Evolutionary conservation across 2,113 vertebrate species (phyloP).

Genomic region (Scortum barcoo): DNA sequence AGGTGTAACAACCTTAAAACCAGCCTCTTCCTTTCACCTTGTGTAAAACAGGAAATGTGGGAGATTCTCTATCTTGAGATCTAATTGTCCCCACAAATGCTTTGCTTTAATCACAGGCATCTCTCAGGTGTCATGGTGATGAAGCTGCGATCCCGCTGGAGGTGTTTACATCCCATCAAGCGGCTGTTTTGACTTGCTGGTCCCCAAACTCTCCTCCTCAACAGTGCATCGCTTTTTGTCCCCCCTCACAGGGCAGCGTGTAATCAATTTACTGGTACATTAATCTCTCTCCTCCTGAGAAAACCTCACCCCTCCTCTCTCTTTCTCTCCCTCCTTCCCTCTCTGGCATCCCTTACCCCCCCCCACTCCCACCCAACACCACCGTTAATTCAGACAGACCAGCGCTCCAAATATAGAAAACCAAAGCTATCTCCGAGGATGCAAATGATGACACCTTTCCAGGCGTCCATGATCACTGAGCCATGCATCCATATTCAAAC

Average conservation of each 20-base stretch:
- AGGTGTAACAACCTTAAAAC: not conserved
- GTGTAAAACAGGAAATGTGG: not conserved
- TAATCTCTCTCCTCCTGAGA: slow-evolving; percentile 45
- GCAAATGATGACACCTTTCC: slow-evolving; percentile 9
- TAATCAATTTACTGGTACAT: slow-evolving; percentile 49
- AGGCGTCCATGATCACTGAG: slow-evolving; percentile 23
- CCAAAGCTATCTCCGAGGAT: not conserved
- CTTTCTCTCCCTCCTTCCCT: not conserved
- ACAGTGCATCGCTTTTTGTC: slow-evolving; percentile 2
- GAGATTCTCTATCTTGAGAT: not conserved
- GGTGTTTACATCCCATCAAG: slow-evolving; percentile 20
- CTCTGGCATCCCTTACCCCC: slow-evolving; percentile 16
- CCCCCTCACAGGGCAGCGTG: slow-evolving; percentile 11
- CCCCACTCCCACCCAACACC: too few relatives aligned
- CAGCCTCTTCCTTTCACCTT: not conserved
- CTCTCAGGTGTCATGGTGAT: not conserved
- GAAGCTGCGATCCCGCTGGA: not conserved
- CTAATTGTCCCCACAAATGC: not conserved
- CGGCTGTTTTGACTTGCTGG: slow-evolving; percentile 34
- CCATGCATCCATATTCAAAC: slow-evolving; percentile 1
- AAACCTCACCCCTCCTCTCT: not conserved
- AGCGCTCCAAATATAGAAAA: slow-evolving; percentile 27
- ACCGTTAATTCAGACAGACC: slow-evolving; percentile 28
- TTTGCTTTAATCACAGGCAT: not conserved
- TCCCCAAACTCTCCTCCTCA: slow-evolving; percentile 23